Conservation (phyloP, 2,888 invertebrate species). For the Leucoma salicis region DNA sequence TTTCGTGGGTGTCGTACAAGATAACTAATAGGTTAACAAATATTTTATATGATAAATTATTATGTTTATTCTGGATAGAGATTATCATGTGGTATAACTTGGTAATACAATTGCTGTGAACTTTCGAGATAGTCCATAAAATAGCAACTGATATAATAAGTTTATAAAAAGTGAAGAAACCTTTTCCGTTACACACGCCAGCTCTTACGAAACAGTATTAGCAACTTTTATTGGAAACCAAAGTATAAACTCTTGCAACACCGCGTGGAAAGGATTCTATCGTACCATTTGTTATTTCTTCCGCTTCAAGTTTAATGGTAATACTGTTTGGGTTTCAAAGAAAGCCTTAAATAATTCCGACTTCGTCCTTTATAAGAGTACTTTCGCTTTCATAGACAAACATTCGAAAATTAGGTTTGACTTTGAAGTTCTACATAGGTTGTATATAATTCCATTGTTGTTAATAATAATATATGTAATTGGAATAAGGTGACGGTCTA, state of each 20-base stretch:
- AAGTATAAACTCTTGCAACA: conserved; percentile 34
- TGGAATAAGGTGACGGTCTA: no score
- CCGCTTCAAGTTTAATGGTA: conserved; percentile 21
- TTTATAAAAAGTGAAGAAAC: conserved; percentile 4
- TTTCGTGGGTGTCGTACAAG: no score
- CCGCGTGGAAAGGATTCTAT: conserved; percentile 26
- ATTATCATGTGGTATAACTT: neutral
- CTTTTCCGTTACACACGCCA: conserved; percentile 1
- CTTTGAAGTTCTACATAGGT: conserved; percentile 12
- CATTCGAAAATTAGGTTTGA: conserved; percentile 15
- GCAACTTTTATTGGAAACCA: conserved; percentile 44
- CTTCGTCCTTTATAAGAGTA: conserved; percentile 10
- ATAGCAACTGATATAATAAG: conserved; percentile 3
- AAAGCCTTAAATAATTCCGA: conserved; percentile 29
- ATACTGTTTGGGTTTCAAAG: conserved; percentile 22
- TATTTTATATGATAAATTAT: no score
- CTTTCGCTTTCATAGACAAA: conserved; percentile 21
- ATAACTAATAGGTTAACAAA: no score
- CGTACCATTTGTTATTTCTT: conserved; percentile 28
- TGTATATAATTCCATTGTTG: no score
- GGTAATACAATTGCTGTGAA: neutral
- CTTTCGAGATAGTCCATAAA: neutral
- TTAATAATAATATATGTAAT: neutral
- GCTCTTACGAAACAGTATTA: conserved; percentile 34
- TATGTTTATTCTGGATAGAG: no score